A percentile compares a stretch with the other conserved stretches of the same genome.
phyloP scores from a whole-genome alignment of 2,888 invertebrate species.

The Achlya flavicornis region DNA sequence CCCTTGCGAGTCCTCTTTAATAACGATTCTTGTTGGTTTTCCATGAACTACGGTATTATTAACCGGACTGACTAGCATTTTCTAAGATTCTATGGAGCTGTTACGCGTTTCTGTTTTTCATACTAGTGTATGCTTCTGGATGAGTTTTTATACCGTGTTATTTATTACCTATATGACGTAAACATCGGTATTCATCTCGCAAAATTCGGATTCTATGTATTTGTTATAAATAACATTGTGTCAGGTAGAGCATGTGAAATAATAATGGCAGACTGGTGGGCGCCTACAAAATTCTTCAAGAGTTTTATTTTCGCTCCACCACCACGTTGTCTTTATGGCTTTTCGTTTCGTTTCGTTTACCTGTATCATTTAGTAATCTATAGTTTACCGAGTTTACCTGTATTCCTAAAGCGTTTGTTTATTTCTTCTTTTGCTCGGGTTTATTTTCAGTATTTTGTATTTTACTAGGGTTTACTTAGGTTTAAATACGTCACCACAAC shows the following conservation, averaged over 20 bases:
- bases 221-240: constrained; percentile 25
- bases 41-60: constrained; percentile 15
- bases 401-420: neutral
- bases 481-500: neutral
- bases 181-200: neutral
- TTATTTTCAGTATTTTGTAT: neutral
- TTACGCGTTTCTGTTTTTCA: neutral
- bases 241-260: constrained; percentile 34
- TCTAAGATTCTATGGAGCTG: neutral
- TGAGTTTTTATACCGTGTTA: neutral
- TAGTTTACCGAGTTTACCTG: neutral
- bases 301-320: constrained; percentile 30
- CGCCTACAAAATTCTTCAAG: constrained; percentile 32
- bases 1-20: neutral
- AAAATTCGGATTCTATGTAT: constrained; percentile 11
- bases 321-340: constrained; percentile 21
- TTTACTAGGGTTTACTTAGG: neutral
- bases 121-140: neutral
- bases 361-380: neutral
- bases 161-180: neutral
- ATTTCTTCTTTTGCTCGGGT: neutral
- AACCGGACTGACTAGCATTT: constrained; percentile 16
- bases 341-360: constrained; percentile 14
- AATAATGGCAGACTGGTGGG: constrained; percentile 46
- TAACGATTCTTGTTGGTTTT: neutral